Conservation (phyloP, 2,888 invertebrate species). For the Nematopogon swammerdamellus region DNA sequence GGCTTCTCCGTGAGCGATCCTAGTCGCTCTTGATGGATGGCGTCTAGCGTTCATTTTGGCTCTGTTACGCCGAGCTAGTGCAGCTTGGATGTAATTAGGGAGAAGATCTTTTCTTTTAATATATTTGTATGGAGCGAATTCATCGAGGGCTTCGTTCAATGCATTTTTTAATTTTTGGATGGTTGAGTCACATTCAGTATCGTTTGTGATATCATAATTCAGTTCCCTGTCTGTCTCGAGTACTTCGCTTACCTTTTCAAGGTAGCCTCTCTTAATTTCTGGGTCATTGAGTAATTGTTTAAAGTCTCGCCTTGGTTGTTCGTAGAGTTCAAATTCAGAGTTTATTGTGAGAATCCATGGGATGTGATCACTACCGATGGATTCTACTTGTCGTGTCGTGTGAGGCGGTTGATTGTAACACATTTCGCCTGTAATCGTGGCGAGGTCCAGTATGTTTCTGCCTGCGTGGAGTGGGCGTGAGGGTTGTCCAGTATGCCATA, state of each 20-base stretch:
- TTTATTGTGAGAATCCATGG: background rate
- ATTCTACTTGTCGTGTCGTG: background rate
- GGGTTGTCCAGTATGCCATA: background rate
- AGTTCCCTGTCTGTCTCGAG: background rate
- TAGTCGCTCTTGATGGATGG: too few species aligned
- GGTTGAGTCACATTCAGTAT: too few species aligned
- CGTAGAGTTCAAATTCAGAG: background rate
- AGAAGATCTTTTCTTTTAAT: too few species aligned
- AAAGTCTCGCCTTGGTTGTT: background rate
- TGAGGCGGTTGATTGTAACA: background rate
- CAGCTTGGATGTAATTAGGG: too few species aligned
- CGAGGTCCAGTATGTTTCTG: background rate
- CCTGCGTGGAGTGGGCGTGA: slow-evolving; percentile 1
- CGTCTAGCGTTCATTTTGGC: too few species aligned
- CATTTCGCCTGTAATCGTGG: background rate
- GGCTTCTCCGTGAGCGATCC: too few species aligned
- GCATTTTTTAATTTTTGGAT: background rate
- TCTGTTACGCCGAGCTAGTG: too few species aligned
- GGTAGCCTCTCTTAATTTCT: background rate
- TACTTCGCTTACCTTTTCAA: background rate
- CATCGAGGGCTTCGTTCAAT: too few species aligned
- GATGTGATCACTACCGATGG: background rate
- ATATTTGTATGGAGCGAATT: too few species aligned
- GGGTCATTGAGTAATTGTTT: background rate
- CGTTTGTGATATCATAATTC: background rate